Base-by-base conservation (phyloP, 2,113 vertebrate genomes). In the Ellobius talpinus region DNA sequence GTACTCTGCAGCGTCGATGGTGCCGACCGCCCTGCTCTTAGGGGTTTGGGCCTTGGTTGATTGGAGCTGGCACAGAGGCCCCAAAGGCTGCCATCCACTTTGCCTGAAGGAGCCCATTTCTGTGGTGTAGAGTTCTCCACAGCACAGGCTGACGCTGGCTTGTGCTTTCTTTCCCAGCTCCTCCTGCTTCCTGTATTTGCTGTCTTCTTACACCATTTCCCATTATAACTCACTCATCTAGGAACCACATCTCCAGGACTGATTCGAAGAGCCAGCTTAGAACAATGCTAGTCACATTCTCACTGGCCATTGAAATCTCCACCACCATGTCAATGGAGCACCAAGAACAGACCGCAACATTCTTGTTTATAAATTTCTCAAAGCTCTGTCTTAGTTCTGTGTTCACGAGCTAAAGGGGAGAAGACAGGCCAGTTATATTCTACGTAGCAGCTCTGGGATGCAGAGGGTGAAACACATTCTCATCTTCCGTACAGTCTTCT, bases 301-400 rank as follows among this genome's bases (percentile, higher is more conserved):
- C 52, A 70, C 7, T 36, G 31, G 31, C 31, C 70, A 8, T 23
- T 91, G 68, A 52, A 72, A 82, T 9, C 21, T 36, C 66, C 26
- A 70, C 45, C 16, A 16, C 45, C 23, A 26, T 8, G 9, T 7
- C 33, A 58, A 11, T 4, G 7, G 45, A 76, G 45, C 13, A n/a
- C 55, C 33, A 47, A 58, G 14, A 7, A 9, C 7, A 24, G 50
- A 11, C 39, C 3, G 1, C 0, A 1, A 58, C 23, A 1, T 93
- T 45, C 52, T 81, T 79, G 63, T 92, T 45, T 87, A 36, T 92
- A 74, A n/a, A 89, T 89, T 78, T 91, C 76, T 79, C 33, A 39
- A 73, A 79, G 9, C 36, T 73, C 61, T 72, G 1, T 29, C 61
- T 93, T 50, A 61, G 31, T 31, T 16, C 6, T 73, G 23, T 55